Evolutionary conservation across 2,113 vertebrate species (phyloP), one percentile per base, ranked within the genome.

Genomic region (Ptilonorhynchus violaceus): DNA sequence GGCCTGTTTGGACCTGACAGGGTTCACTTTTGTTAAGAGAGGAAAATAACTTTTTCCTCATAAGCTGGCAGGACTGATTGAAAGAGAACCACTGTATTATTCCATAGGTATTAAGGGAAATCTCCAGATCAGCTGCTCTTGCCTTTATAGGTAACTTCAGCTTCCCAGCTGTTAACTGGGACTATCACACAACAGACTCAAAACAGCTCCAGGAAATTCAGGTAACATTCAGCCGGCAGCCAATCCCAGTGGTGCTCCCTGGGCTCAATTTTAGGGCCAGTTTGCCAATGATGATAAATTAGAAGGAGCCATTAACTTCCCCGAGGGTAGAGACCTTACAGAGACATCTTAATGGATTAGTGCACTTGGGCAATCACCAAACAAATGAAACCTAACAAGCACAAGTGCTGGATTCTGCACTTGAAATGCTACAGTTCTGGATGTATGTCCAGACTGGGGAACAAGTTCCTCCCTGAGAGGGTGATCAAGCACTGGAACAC

Each of bases 111-210:
- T 42, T 42, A 25, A 50, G 37, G 52, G 24, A 76, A 76, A 42
- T 25, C 11, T 42, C 72, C 50, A 37, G 25, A 42, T 59, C 35
- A 46, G 46, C 9, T 46, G 46, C 46, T 19, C 37, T 59, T 14
- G 2, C 3, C 17, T 50, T 35, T 5, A 14, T 3, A 6, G 24
- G 0, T 7, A 42, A 30, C 3, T 42, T 13, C 30, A 66, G 23
- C 19, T 47, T 47, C 19, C 44, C 59, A 75, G 42, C 30, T 64
- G 27, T 27, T 28, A 47, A 17, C 42, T 74, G 41, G 41, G n/a
- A 28, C 19, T 50, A 2, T 35, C 16, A 21, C 0, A 25, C 6
- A 28, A 35, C 30, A 50, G 16, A 11, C 15, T 50, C 16, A 11
- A 7, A 42, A 30, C 13, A 59, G 35, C 44, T 35, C 10, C 72